Conservation (phyloP, 2,888 invertebrate genomes). For the Drosophila bunnanda region DNA sequence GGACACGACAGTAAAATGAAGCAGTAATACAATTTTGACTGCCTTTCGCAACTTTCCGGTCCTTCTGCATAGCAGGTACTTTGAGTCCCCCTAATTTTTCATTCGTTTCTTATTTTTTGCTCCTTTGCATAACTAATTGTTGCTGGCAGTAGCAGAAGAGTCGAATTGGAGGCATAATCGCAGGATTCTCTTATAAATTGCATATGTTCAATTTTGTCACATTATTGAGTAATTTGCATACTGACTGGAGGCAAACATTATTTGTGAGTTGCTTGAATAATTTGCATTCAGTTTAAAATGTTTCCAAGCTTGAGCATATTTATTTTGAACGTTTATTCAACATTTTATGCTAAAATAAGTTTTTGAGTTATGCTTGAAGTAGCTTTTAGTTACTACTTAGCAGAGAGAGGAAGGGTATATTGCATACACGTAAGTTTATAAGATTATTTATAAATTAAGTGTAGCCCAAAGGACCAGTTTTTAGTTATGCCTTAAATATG, state of each 20-base stretch:
- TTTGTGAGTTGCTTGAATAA: slow-evolving; percentile 41
- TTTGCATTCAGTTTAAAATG: slow-evolving; percentile 22
- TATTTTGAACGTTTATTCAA: slow-evolving; percentile 32
- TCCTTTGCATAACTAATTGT: slow-evolving; percentile 59
- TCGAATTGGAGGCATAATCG: slow-evolving; percentile 5
- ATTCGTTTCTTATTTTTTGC: slow-evolving; percentile 13
- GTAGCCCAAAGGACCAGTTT: background rate
- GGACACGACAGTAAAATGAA: slow-evolving; percentile 57
- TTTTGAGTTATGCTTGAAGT: slow-evolving; percentile 4
- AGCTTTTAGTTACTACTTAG: background rate
- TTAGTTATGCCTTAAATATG: no score
- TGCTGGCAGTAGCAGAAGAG: slow-evolving; percentile 6
- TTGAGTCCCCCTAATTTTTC: slow-evolving; percentile 9
- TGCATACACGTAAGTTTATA: background rate
- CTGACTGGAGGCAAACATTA: slow-evolving; percentile 22
- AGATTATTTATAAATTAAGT: background rate
- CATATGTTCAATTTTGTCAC: slow-evolving; percentile 17
- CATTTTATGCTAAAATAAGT: slow-evolving; percentile 25
- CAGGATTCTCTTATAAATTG: slow-evolving; percentile 16
- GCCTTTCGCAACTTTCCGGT: slow-evolving; percentile 27
- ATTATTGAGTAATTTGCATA: slow-evolving; percentile 58
- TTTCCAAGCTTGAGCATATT: slow-evolving; percentile 14
- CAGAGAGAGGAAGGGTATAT: background rate
- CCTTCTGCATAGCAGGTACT: slow-evolving; percentile 41
- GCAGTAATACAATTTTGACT: slow-evolving; percentile 62